Conservation (phyloP, 2,113 vertebrate genomes). For the Sebastes schlegelii region DNA sequence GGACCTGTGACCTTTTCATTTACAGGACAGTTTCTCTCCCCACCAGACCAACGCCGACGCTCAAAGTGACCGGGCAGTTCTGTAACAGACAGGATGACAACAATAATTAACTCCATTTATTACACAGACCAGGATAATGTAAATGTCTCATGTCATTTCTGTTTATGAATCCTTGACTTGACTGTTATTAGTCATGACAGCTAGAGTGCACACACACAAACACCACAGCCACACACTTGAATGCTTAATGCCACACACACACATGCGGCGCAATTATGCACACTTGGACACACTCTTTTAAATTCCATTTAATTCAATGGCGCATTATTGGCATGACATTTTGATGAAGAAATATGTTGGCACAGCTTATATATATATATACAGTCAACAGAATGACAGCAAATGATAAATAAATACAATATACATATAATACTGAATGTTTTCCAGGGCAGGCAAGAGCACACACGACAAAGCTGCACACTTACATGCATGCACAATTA, state of each 20-base stretch:
- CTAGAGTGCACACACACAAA: constrained; percentile 16
- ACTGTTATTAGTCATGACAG: constrained; percentile 68
- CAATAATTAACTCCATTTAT: constrained; percentile 74
- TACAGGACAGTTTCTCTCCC: constrained; percentile 33
- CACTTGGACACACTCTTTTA: constrained; percentile 20
- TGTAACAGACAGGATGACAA: constrained; percentile 62
- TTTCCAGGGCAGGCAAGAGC: not conserved
- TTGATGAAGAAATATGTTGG: not conserved
- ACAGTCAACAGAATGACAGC: not conserved
- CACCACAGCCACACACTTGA: constrained; percentile 6
- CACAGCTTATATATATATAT: not conserved
- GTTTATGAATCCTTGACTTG: constrained; percentile 61
- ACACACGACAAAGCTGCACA: not conserved
- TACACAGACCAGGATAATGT: constrained; percentile 61
- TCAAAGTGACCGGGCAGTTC: constrained; percentile 55
- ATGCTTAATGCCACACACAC: constrained; percentile 37
- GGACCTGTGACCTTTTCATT: constrained; percentile 72
- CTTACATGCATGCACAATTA: constrained; percentile 31
- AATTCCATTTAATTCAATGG: constrained; percentile 27
- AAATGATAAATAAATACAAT: not conserved
- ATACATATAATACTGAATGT: not conserved
- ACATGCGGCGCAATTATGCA: constrained; percentile 22
- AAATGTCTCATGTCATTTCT: constrained; percentile 68
- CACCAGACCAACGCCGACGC: constrained; percentile 29
- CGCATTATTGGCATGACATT: constrained; percentile 16